Evolutionary conservation across 2,113 vertebrate species (phyloP), one percentile per base, ranked within the genome.

Genomic region (Phalacrocorax aristotelis): DNA sequence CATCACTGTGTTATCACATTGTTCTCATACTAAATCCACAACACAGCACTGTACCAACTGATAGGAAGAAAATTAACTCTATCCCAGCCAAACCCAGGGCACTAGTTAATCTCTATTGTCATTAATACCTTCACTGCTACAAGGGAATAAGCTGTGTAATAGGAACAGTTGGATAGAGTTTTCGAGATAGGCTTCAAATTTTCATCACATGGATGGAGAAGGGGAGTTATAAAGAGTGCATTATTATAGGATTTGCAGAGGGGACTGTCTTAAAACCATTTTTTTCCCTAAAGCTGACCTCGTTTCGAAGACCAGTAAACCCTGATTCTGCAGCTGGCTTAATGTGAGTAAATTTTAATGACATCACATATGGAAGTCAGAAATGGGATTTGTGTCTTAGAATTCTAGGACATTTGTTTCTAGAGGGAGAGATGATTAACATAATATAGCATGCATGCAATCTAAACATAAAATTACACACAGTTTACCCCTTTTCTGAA

Each of bases 171-270:
- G 4, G 18, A 25, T 15, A 12, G 44, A 65, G 4, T 89, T 89
- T 90, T 4, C 13, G 54, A n/a, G 27, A 27, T 20, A 1, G 0
- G 6, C 26, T 80, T 87, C 13, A 44, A 19, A 76, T 71, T 72
- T 72, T 83, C 13, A 13, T 74, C 27, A 66, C 10, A 30, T 30
- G 17, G 8, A 57, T 62, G 26, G 12, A 13, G 14, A 70, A 72
- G 10, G 6, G 15, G 6, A 10, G 3, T 23, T 85, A 40, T 3
- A 36, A 70, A 44, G 21, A 51, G 3, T 1, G 2, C 4, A 30
- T 89, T 82, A 51, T 51, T 52, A 12, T 7, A 62, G 81, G 23
- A 80, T 68, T 52, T 80, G 52, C 11, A 62, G 38, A 66, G 12
- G 3, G 8, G 1, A 27, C 20, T 42, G 9, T 46, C 22, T 83